Conservation (phyloP, 2,888 invertebrate genomes). For the Pterostichus niger region DNA sequence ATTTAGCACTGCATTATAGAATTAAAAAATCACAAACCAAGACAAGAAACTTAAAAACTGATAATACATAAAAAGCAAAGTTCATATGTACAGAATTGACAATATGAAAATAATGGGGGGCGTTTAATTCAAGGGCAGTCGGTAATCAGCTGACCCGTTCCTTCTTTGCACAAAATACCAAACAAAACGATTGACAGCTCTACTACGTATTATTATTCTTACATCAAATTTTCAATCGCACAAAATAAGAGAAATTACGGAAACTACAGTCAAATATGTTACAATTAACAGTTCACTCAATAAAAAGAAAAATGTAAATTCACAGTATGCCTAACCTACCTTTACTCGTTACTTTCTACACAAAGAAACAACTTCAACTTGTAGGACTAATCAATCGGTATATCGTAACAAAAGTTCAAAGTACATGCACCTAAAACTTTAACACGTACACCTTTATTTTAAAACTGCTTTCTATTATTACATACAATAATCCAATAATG, state of each 20-base stretch:
- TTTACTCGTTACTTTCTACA: slow-evolving; percentile 69
- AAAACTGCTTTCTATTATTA: slow-evolving; percentile 59
- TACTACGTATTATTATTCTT: slow-evolving; percentile 57
- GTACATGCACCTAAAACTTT: slow-evolving; percentile 57
- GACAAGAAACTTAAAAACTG: slow-evolving; percentile 49
- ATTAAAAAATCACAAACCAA: slow-evolving; percentile 15
- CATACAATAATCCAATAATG: slow-evolving; percentile 64
- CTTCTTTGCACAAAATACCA: slow-evolving; percentile 61
- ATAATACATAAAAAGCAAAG: slow-evolving; percentile 55
- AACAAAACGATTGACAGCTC: slow-evolving; percentile 64
- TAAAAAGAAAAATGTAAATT: slow-evolving; percentile 73
- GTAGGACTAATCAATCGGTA: slow-evolving; percentile 62
- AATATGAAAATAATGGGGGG: slow-evolving; percentile 64
- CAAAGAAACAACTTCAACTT: slow-evolving; percentile 65
- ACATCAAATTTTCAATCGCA: slow-evolving; percentile 5
- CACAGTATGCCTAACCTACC: slow-evolving; percentile 74
- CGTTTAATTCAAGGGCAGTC: slow-evolving; percentile 66
- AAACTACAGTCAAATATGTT: slow-evolving; percentile 71
- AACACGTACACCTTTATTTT: slow-evolving; percentile 64
- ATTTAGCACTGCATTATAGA: slow-evolving; percentile 40
- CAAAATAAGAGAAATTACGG: slow-evolving; percentile 24
- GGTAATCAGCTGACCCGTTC: slow-evolving; percentile 65
- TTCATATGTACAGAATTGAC: slow-evolving; percentile 58
- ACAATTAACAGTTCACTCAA: slow-evolving; percentile 74
- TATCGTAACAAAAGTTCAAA: slow-evolving; percentile 64